phyloP scores from a whole-genome alignment of 2,888 invertebrate genomes.

The Notodonta dromedarius region DNA sequence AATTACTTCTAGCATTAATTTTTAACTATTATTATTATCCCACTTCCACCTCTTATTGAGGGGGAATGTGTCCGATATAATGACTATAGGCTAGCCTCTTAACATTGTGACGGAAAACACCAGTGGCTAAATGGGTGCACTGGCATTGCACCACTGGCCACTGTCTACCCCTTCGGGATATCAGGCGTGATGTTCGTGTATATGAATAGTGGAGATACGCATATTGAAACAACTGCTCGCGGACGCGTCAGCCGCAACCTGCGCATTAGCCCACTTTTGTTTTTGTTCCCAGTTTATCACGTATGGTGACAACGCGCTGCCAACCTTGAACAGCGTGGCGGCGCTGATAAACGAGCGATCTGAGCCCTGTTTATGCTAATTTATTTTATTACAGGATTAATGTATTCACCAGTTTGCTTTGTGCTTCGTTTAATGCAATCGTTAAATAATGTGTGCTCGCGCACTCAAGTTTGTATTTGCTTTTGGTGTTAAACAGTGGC shows the following conservation, averaged over 20 bases:
- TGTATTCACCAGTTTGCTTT: slow-evolving; percentile 44
- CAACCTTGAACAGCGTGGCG: slow-evolving; percentile 64
- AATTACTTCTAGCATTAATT: no score
- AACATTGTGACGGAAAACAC: no score
- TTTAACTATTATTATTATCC: no score
- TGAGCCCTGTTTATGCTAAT: slow-evolving; percentile 58
- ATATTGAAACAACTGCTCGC: slow-evolving; percentile 19
- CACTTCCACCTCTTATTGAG: no score
- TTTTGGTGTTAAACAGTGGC: slow-evolving; percentile 13
- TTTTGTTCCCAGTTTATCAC: slow-evolving; percentile 52
- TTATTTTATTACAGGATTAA: slow-evolving; percentile 62
- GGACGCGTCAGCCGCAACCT: slow-evolving; percentile 26
- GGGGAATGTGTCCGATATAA: no score
- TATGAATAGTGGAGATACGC: no score
- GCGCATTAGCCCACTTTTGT: slow-evolving; percentile 16
- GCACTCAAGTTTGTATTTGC: slow-evolving; percentile 19
- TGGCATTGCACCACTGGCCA: no score
- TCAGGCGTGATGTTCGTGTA: no score
- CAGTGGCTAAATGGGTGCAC: no score
- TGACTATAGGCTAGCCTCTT: no score
- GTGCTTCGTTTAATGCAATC: slow-evolving; percentile 22
- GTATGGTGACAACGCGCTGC: slow-evolving; percentile 53
- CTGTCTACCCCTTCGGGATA: no score
- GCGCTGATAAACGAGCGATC: slow-evolving; percentile 55
- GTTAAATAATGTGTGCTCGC: slow-evolving; percentile 13